Percentiles rank a stretch among this genome's conserved stretches.
phyloP scores from a whole-genome alignment of 2,888 invertebrate species.

The Campoplex capitator region DNA sequence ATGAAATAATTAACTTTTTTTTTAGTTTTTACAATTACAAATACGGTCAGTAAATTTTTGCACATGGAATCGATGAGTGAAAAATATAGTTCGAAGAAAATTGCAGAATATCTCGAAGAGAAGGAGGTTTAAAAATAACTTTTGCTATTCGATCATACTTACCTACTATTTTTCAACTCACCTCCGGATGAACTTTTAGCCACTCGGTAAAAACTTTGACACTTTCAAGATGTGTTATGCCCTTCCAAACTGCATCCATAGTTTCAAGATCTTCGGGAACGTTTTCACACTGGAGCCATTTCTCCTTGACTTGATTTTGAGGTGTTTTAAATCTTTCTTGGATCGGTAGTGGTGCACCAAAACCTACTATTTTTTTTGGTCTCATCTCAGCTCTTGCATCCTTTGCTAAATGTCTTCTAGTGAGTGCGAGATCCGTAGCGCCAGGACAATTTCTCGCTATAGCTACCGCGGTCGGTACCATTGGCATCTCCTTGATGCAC shows the following conservation, averaged over 20 bases:
- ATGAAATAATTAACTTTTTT: not conserved
- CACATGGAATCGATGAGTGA: not conserved
- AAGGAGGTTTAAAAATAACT: not conserved
- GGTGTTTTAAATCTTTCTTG: conserved; percentile 86
- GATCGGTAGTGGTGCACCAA: conserved; percentile 86
- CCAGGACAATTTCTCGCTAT: conserved; percentile 85
- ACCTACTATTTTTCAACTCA: conserved; percentile 51
- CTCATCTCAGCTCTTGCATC: conserved; percentile 86
- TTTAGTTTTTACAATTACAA: not conserved
- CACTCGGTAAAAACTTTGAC: conserved; percentile 78
- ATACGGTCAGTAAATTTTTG: not conserved
- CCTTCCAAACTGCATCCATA: conserved; percentile 88
- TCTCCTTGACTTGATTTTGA: conserved; percentile 85
- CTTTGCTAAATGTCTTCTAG: conserved; percentile 85
- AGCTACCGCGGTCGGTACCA: conserved; percentile 87
- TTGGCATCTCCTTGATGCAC: conserved; percentile 87
- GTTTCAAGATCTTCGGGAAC: conserved; percentile 87
- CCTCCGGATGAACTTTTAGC: conserved; percentile 74
- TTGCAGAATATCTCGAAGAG: not conserved
- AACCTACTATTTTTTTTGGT: conserved; percentile 85
- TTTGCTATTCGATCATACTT: not conserved
- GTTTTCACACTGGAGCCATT: conserved; percentile 86
- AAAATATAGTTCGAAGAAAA: not conserved
- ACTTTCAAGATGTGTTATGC: conserved; percentile 86
- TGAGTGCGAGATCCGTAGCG: conserved; percentile 85